Conservation (phyloP, 2,888 invertebrate species). For the Entomobrya proxima region DNA sequence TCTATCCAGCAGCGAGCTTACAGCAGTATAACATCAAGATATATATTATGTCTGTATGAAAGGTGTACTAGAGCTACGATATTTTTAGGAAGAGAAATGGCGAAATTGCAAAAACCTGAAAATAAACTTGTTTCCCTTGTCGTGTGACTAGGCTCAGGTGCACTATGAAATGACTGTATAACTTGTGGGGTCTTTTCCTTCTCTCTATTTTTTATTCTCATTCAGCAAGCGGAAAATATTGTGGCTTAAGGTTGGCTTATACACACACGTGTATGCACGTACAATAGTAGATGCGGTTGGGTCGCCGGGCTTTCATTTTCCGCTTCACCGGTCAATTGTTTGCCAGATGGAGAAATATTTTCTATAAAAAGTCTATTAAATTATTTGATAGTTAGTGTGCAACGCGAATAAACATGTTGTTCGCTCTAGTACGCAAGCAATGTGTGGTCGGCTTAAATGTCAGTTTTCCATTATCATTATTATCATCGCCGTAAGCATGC, state of each 20-base stretch:
- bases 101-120: conserved; percentile 28
- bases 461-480: conserved; percentile 30
- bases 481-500: not conserved
- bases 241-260: too few species aligned
- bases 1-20: too few species aligned
- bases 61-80: not conserved
- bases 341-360: too few species aligned
- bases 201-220: too few species aligned
- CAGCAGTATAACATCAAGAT: too few species aligned
- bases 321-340: not conserved
- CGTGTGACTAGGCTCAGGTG: not conserved
- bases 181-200: not conserved
- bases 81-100: not conserved
- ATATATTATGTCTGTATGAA: too few species aligned
- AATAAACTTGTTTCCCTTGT: conserved; percentile 1
- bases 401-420: not conserved
- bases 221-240: conserved; percentile 35
- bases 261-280: too few species aligned
- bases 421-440: not conserved
- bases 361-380: too few species aligned
- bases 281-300: too few species aligned
- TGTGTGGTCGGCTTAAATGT: conserved; percentile 38
- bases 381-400: not conserved
- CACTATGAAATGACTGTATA: not conserved
- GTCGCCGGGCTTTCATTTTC: too few species aligned